phyloP scores from a whole-genome alignment of 92 coral and sea anemone genomes.

The Parazoanthus darwini region DNA sequence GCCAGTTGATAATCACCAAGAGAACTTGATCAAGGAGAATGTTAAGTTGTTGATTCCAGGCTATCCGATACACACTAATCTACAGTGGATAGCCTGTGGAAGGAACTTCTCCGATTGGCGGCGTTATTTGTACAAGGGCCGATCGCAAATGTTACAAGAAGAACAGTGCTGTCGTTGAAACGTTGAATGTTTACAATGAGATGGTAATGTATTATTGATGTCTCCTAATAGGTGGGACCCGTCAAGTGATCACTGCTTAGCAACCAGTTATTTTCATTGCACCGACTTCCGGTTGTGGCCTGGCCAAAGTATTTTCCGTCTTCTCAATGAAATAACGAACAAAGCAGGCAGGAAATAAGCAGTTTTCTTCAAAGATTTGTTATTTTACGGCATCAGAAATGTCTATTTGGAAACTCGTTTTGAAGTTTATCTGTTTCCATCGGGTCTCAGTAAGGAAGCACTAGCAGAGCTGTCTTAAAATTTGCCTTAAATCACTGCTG shows the following conservation, averaged over 20 bases:
- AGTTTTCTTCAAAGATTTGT: not conserved
- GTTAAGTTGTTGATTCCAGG: not conserved
- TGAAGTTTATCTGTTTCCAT: not conserved
- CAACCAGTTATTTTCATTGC: slow-evolving; percentile 29
- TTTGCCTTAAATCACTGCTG: not conserved
- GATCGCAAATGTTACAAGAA: not conserved
- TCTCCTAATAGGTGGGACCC: slow-evolving; percentile 55
- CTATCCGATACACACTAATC: not conserved
- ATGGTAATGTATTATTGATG: slow-evolving; percentile 45
- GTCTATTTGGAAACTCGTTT: not conserved
- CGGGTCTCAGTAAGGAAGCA: not conserved
- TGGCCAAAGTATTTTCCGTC: not conserved
- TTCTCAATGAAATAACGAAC: not conserved
- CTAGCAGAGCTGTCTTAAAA: not conserved
- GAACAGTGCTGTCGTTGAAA: slow-evolving; percentile 19
- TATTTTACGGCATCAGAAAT: not conserved
- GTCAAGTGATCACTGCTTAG: slow-evolving; percentile 36
- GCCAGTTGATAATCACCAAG: not conserved
- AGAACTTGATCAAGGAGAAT: not conserved
- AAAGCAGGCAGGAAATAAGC: too few relatives aligned
- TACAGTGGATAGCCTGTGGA: not conserved
- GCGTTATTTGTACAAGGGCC: not conserved
- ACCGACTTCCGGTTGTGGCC: slow-evolving; percentile 1
- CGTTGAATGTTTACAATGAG: slow-evolving; percentile 35
- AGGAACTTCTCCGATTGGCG: not conserved